Percentiles rank a stretch among this genome's conserved stretches.
These are phyloP conservation scores for Rhynchotus rufescens DNA, from an alignment of 2,797 vertebrate genomes.

Conservation along the genomic window DNA sequence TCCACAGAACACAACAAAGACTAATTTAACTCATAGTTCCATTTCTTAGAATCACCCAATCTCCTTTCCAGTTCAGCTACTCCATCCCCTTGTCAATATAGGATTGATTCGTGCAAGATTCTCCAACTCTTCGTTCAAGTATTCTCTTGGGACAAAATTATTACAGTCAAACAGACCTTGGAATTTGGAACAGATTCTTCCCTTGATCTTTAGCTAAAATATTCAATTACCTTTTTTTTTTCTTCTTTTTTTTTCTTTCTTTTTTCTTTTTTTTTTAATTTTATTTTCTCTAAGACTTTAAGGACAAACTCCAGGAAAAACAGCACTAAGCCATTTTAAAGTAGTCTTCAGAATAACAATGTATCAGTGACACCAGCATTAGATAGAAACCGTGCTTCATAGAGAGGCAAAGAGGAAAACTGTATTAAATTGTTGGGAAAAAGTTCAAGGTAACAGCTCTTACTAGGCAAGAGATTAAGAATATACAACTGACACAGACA, in stretches of 20 bases:
- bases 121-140: not conserved
- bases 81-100: not conserved
- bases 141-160: constrained; percentile 1
- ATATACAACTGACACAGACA: not conserved
- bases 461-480: not conserved
- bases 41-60: not conserved
- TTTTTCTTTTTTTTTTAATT: not conserved
- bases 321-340: not conserved
- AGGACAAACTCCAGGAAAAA: not conserved
- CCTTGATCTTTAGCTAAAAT: not conserved
- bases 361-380: not conserved
- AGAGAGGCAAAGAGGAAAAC: not conserved
- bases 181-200: not conserved
- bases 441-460: not conserved
- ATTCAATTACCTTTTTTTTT: not conserved
- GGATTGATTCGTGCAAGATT: constrained; percentile 1
- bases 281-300: not conserved
- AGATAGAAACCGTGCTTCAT: not conserved
- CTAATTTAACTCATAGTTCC: not conserved
- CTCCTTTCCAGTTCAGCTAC: not conserved
- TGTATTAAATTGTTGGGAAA: not conserved
- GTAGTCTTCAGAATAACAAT: not conserved
- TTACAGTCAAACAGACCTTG: not conserved
- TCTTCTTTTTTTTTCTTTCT: not conserved
- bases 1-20: not conserved